phyloP scores from a whole-genome alignment of 1,140 invertebrate species.

The Octopus bimaculoides region DNA sequence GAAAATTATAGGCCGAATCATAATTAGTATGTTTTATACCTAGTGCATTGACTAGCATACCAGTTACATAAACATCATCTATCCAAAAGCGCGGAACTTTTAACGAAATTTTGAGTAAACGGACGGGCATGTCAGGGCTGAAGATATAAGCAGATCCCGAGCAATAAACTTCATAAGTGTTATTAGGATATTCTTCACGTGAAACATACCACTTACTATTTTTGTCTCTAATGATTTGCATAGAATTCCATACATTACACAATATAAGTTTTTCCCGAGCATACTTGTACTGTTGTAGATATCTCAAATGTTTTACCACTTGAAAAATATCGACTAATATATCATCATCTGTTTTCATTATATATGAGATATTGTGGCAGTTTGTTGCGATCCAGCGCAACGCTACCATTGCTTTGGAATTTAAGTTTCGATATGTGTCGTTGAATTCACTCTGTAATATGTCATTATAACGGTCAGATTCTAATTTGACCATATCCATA shows the following conservation, averaged over 20 bases:
- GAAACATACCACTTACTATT: slow-evolving; percentile 55
- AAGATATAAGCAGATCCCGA: slow-evolving; percentile 55
- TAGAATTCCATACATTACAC: slow-evolving; percentile 28
- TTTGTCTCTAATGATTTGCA: slow-evolving; percentile 36
- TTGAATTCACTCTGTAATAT: slow-evolving; percentile 47
- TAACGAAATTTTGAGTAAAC: slow-evolving; percentile 44
- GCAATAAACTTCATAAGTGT: slow-evolving; percentile 49
- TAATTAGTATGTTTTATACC: too few species aligned
- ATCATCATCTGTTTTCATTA: slow-evolving; percentile 91
- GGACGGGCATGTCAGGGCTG: slow-evolving; percentile 46
- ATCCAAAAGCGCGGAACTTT: slow-evolving; percentile 42
- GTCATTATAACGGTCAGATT: slow-evolving; percentile 60
- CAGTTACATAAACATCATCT: slow-evolving; percentile 56
- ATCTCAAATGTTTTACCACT: slow-evolving; percentile 21
- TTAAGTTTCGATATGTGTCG: slow-evolving; percentile 42
- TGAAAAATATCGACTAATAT: slow-evolving; percentile 67
- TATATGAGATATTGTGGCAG: slow-evolving; percentile 67
- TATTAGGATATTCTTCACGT: slow-evolving; percentile 41
- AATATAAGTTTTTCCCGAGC: slow-evolving; percentile 19
- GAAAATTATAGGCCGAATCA: too few species aligned
- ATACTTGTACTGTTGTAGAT: slow-evolving; percentile 30
- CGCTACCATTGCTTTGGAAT: slow-evolving; percentile 72
- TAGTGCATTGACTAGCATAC: slow-evolving; percentile 29
- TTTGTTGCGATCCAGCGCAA: slow-evolving; percentile 71
- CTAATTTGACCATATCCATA: slow-evolving; percentile 62